Percentiles rank a stretch among this genome's conserved stretches.
Evolutionary conservation across 37 sponge, comb jelly and placozoan species (phyloP).

Genomic region (Chondrilla cf. caribensis): DNA sequence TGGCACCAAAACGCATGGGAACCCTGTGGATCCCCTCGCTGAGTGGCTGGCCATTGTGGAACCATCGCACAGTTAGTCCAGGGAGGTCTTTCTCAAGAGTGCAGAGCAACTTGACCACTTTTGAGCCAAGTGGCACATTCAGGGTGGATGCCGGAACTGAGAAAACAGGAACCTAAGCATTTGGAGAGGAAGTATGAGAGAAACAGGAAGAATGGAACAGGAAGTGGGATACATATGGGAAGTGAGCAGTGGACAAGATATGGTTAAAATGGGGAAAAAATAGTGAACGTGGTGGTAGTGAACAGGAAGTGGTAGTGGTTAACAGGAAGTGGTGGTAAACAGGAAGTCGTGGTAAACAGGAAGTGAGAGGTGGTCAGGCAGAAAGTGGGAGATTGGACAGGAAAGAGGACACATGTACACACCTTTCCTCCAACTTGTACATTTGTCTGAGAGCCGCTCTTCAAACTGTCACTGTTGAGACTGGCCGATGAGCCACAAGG

Average conservation of each 20-base stretch:
- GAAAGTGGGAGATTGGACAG: too few relatives aligned
- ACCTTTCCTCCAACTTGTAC: neutral
- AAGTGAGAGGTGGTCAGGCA: too few relatives aligned
- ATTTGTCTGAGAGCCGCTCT: constrained; percentile 2
- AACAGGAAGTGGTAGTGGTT: too few relatives aligned
- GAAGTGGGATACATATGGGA: too few relatives aligned
- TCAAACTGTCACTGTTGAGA: constrained; percentile 11
- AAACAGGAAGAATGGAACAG: neutral
- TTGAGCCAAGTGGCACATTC: too few relatives aligned
- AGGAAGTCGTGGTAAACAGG: too few relatives aligned
- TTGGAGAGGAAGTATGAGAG: neutral
- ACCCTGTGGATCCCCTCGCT: constrained; percentile 32
- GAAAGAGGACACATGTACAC: constrained; percentile 35
- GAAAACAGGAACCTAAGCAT: too few relatives aligned
- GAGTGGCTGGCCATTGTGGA: constrained; percentile 39
- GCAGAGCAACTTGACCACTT: constrained; percentile 32
- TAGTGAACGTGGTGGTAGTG: too few relatives aligned
- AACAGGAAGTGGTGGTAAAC: too few relatives aligned
- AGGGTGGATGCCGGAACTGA: too few relatives aligned
- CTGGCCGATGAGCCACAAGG: neutral
- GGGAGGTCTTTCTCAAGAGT: constrained; percentile 32
- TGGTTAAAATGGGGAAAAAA: too few relatives aligned
- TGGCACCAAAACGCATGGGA: constrained; percentile 29
- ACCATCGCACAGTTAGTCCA: constrained; percentile 40
- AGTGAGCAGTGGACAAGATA: neutral